Evolutionary conservation across 1,140 invertebrate genomes (phyloP).

Genomic region (Zaprionus inermis): DNA sequence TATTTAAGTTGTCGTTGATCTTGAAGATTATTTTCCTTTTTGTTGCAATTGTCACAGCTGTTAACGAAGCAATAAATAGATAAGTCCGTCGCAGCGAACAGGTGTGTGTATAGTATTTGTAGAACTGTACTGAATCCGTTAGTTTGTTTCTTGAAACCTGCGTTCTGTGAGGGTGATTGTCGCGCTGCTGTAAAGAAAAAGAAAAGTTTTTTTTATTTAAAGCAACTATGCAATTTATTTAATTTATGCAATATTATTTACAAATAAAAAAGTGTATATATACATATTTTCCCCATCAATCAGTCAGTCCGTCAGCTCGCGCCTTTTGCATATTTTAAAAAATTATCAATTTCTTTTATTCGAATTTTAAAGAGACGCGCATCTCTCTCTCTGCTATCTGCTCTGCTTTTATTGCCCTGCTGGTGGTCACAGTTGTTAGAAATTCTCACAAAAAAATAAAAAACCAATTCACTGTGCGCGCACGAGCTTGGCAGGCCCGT

Average conservation of each 20-base stretch:
- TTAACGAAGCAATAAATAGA: conserved; percentile 20
- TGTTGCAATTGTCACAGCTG: conserved; percentile 12
- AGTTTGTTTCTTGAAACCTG: conserved; percentile 37
- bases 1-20: conserved; percentile 35
- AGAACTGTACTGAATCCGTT: conserved; percentile 31
- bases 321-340: not conserved
- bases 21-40: conserved; percentile 13
- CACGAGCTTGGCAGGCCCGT: conserved; percentile 18
- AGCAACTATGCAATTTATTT: not conserved
- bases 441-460: conserved; percentile 47
- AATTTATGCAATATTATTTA: too few relatives aligned
- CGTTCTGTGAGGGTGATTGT: conserved; percentile 44
- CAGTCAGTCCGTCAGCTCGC: not conserved
- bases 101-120: conserved; percentile 10
- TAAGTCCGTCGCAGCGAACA: conserved; percentile 12
- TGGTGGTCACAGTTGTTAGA: conserved; percentile 63
- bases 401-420: conserved; percentile 23
- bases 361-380: not conserved
- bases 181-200: conserved; percentile 35
- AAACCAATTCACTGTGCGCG: conserved; percentile 13
- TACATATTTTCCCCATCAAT: not conserved
- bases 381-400: not conserved
- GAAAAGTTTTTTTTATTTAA: too few relatives aligned
- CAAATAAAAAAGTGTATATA: not conserved
- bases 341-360: not conserved